Percentiles rank a stretch among this genome's conserved stretches.
Evolutionary conservation across 2,888 invertebrate species (phyloP).

Genomic region (Conomelus anceps): DNA sequence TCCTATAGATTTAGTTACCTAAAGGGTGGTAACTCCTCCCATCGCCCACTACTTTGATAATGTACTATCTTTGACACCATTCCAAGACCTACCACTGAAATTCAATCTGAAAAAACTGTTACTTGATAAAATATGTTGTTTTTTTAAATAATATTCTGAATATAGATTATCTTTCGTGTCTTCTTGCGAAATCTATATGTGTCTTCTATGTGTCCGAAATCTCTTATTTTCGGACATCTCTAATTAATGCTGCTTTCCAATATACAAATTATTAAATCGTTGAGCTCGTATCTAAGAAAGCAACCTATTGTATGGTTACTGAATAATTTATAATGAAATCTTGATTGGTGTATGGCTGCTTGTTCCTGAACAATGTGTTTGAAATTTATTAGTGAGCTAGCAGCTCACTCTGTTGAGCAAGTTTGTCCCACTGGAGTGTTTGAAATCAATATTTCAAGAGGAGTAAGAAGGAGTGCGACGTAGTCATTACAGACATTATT

Average conservation of each 20-base stretch:
- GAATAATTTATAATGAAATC: not conserved
- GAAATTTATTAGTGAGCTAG: not conserved
- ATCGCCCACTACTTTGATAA: too few species aligned
- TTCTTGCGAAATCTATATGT: too few species aligned
- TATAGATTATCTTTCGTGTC: too few species aligned
- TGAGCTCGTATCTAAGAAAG: not conserved
- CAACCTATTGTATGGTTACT: not conserved
- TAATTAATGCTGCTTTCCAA: not conserved
- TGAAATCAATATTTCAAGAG: not conserved
- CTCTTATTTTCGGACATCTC: too few species aligned
- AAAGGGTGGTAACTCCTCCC: too few species aligned
- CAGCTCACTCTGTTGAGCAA: not conserved
- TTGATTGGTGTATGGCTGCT: not conserved
- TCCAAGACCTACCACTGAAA: too few species aligned
- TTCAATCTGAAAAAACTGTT: too few species aligned
- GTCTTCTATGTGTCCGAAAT: too few species aligned
- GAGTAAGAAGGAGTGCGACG: not conserved
- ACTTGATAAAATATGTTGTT: too few species aligned
- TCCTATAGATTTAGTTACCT: too few species aligned
- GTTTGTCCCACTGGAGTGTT: not conserved
- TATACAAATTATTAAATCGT: not conserved
- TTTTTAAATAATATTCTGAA: too few species aligned
- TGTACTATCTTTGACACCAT: too few species aligned
- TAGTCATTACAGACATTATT: not conserved
- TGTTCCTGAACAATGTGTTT: not conserved